Evolutionary conservation across 2,113 vertebrate species (phyloP).

Genomic region (Eira barbara): DNA sequence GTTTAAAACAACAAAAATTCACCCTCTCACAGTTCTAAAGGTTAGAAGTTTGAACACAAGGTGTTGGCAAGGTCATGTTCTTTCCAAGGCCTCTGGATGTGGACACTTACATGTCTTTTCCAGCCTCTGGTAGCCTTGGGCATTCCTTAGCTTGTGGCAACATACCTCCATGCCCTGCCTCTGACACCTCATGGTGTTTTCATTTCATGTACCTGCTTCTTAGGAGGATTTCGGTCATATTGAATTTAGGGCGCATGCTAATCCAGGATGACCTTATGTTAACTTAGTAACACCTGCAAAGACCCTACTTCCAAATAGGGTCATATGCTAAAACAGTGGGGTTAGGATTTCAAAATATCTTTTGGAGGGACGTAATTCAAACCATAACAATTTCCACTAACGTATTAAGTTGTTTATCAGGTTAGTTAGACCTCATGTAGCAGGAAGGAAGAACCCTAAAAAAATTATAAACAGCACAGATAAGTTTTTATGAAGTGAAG

Average conservation of each 20-base stretch:
- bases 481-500: neutral
- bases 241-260: neutral
- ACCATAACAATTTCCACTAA: neutral
- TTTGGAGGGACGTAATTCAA: neutral
- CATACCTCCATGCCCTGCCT: neutral
- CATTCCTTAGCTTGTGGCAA: neutral
- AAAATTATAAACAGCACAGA: neutral
- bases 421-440: neutral
- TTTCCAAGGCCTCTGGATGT: neutral
- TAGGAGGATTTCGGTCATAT: neutral
- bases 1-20: neutral
- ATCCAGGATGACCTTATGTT: neutral
- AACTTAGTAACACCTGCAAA: neutral
- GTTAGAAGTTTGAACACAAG: neutral
- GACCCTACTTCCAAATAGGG: neutral
- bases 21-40: neutral
- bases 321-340: neutral
- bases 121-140: neutral
- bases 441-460: neutral
- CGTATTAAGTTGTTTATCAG: neutral
- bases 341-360: neutral
- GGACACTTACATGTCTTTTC: neutral
- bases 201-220: neutral
- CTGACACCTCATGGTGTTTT: neutral
- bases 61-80: neutral